Evolutionary conservation across 2,797 vertebrate genomes (phyloP), one percentile per base, ranked within the genome.

Genomic region (Tenualosa thibaudeaui): DNA sequence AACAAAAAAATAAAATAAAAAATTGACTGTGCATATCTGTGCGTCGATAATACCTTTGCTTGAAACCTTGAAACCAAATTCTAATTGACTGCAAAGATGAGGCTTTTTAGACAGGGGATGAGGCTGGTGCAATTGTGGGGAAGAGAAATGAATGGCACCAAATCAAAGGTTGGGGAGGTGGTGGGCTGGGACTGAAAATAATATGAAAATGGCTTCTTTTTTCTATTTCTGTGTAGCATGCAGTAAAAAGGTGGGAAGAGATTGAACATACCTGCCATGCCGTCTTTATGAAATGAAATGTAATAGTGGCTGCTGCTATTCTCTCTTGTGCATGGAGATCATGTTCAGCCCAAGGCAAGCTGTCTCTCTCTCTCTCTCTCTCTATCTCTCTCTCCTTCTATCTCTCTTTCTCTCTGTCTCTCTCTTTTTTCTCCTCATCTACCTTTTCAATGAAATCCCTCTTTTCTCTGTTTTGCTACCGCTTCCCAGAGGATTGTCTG

Each of bases 401-500:
- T 83, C 15, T 85, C 62, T 46, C 13, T 56, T 26, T 85, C 50
- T 85, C 86, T 90, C 89, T 88, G 87, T 86, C 86, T 91, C 54
- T 84, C 88, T 49, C 86, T 85, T 62, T 81, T 12, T 82, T 84
- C 82, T 58, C 83, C 71, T 88, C 87, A 94, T 92, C 91, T 94
- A 24, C 81, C 62, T 88, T 87, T 88, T 87, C 95, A 96, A 95
- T 97, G 96, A 97, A 97, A 97, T 95, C 89, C 95, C 92, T 96
- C 95, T 94, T 89, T 93, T 93, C 94, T 93, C 91, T 96, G 94
- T 96, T 95, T 95, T 92, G 92, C 93, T 95, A 92, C 95, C 96
- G 96, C 96, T 96, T 95, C 96, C 96, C 97, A 99, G 98, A 98
- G 97, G 97, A 97, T 94, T 95, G 96, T 99, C 93, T 99, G 98